Base-by-base conservation (phyloP, 2,888 invertebrate genomes). In the Eupithecia exiguata region DNA sequence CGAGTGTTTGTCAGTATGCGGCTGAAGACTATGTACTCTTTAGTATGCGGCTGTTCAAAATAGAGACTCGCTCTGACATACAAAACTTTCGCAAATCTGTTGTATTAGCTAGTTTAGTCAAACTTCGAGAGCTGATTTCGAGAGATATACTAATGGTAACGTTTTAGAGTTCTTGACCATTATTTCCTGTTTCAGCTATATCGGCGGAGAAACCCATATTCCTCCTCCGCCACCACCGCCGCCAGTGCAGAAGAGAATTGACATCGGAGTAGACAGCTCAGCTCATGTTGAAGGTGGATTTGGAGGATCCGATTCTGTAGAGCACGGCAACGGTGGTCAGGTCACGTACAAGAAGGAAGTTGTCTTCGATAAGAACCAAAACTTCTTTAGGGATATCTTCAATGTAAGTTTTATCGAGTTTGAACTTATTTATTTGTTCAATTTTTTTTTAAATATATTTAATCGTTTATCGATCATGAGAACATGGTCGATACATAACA, bases 361-460 rank as follows among this genome's bases (percentile, higher is more conserved):
- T 4, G 86, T 88, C 2, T 79, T 86, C 43, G 87, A 89, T 70
- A 88, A 84, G 63, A 92, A 90, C 72, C 92, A 93, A 0, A 89
- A 91, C n/a, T 92, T 96, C 72, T 95, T 96, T 81, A 93, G 95
- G 63, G 96, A 96, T 81, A 95, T 96, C 75, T 96, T 96, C 79
- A 96, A 96, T 84, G 96, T 96, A 86, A 94, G 95, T 92, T 68
- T 9, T 40, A 16, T 66, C 35, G 40, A 53, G 10, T 71, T 21
- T 70, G 21, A 70, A 49, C 21, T 38, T 70, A 5, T 61, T 16
- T 21, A 61, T 30, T 61, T 16, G 5, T 5, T 6, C 7, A 16
- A 10, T 21, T n/a, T 53, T 53, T 53, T 49, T 46, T 6, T n/a
- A 9, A 9, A n/a, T n/a, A n/a, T n/a, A n/a, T 49, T n/a, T 1